phyloP scores from a whole-genome alignment of 1,140 invertebrate genomes.

The Neodiprion fabricii region DNA sequence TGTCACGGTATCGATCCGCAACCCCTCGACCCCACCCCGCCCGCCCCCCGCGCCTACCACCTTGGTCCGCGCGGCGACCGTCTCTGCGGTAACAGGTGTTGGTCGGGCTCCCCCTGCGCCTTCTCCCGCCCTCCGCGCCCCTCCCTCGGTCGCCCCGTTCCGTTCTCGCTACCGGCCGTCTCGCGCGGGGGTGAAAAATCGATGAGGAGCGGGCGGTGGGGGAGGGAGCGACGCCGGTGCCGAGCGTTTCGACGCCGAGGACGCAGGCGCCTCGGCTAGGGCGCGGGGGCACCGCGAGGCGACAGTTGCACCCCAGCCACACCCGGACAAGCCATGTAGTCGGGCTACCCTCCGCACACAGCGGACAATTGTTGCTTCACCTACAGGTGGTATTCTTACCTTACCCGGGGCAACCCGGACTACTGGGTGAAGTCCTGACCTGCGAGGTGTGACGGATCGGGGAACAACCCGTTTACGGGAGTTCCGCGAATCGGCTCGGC shows the following conservation, averaged over 20 bases:
- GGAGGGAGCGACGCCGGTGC: conserved; percentile 15
- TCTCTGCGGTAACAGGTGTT: conserved; percentile 54
- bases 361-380: conserved; percentile 64
- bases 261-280: conserved; percentile 49
- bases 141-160: background rate
- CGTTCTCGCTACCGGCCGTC: no score
- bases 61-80: conserved; percentile 18
- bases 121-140: background rate
- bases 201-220: conserved; percentile 17
- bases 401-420: background rate
- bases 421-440: background rate
- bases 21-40: background rate
- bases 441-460: background rate
- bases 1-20: conserved; percentile 2
- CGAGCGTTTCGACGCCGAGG: conserved; percentile 27
- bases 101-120: conserved; percentile 35
- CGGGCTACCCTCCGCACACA: conserved; percentile 60
- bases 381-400: conserved; percentile 56
- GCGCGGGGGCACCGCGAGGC: conserved; percentile 45
- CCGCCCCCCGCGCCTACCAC: no score
- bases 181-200: background rate
- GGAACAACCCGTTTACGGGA: background rate
- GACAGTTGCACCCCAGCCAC: conserved; percentile 61
- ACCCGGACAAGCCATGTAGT: conserved; percentile 62
- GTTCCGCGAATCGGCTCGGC: no score